A percentile compares a stretch with the other conserved stretches of the same genome.
phyloP scores from a whole-genome alignment of 2,797 vertebrate genomes.

The Nannoperca australis region DNA sequence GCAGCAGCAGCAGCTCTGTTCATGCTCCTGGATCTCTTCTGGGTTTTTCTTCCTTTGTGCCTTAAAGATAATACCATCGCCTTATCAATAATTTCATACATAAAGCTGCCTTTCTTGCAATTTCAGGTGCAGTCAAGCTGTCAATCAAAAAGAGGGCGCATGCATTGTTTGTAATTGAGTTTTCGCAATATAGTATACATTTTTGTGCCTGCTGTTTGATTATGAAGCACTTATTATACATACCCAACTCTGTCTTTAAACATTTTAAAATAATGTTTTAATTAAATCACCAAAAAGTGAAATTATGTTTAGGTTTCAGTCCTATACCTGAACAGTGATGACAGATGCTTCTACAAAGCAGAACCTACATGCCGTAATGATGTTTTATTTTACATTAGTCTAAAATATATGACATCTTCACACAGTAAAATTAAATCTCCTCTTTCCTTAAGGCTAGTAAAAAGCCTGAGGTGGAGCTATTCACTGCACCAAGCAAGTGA shows the following conservation, averaged over 20 bases:
- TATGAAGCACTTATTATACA: neutral
- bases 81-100: conserved; percentile 67
- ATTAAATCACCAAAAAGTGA: conserved; percentile 26
- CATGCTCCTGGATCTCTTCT: conserved; percentile 34
- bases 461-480: conserved; percentile 52
- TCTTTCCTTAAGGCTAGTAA: conserved; percentile 56
- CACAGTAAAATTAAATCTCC: conserved; percentile 50
- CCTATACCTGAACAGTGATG: conserved; percentile 15
- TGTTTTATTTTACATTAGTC: conserved; percentile 57
- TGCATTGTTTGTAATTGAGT: conserved; percentile 36
- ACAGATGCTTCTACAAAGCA: conserved; percentile 27
- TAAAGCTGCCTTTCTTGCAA: conserved; percentile 48
- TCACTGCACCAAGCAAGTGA: conserved; percentile 58
- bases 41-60: conserved; percentile 28
- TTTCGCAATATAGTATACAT: conserved; percentile 29
- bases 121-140: conserved; percentile 46
- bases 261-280: neutral
- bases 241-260: conserved; percentile 10
- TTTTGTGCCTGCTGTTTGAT: conserved; percentile 26
- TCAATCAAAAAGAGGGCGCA: conserved; percentile 48
- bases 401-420: conserved; percentile 54
- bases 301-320: conserved; percentile 1
- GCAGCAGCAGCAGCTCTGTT: conserved; percentile 30
- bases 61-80: conserved; percentile 53
- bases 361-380: conserved; percentile 4